These are phyloP conservation scores for Mastomys coucha DNA, from an alignment of 2,113 vertebrate genomes.

Conservation along the genomic window DNA sequence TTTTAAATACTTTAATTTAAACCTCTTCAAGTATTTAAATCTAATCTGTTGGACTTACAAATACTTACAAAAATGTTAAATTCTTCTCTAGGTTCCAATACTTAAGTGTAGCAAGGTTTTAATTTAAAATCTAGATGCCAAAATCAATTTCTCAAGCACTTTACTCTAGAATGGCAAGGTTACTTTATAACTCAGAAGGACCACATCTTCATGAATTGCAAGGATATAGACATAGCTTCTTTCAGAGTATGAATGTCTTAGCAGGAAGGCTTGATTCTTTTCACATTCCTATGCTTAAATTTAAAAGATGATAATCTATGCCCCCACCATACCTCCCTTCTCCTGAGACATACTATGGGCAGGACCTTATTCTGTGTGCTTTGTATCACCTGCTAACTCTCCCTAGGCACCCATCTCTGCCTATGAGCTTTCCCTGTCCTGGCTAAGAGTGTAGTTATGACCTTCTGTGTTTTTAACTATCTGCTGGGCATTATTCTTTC, in stretches of 20 bases:
- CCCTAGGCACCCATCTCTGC: background rate
- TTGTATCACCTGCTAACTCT: too few relatives aligned
- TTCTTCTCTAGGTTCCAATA: conserved; percentile 25
- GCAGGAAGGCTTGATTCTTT: background rate
- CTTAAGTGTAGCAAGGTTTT: conserved; percentile 50
- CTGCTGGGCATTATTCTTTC: background rate
- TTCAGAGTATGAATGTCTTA: background rate
- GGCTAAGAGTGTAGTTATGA: background rate
- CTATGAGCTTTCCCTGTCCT: background rate
- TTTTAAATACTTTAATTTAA: conserved; percentile 67
- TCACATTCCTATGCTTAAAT: background rate
- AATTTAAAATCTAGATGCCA: conserved; percentile 26
- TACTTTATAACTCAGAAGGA: background rate
- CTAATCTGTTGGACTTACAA: conserved; percentile 55
- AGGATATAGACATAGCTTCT: background rate
- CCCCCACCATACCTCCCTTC: background rate
- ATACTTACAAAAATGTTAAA: background rate
- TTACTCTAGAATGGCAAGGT: conserved; percentile 3
- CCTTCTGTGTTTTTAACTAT: background rate
- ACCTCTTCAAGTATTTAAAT: conserved; percentile 68
- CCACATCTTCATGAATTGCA: background rate
- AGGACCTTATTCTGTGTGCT: background rate
- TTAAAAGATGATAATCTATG: background rate
- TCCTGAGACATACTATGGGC: background rate
- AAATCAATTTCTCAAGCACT: conserved; percentile 26